Conservation (phyloP, 1,140 invertebrate genomes). For the Achroia grisella region DNA sequence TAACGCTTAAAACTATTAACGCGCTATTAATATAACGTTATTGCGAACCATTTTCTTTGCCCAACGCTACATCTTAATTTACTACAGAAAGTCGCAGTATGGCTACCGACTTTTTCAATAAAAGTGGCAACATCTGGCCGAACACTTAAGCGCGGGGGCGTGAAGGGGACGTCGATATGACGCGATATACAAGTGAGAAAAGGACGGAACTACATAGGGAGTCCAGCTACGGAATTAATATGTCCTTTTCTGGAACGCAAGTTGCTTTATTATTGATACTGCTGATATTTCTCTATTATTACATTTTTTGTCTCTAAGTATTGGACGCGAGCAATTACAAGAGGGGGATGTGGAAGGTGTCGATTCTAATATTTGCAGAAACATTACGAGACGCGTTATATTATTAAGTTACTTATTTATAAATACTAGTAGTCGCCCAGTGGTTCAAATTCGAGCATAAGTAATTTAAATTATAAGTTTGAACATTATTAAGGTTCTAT, state of each 20-base stretch:
- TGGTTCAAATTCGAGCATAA: too few relatives aligned
- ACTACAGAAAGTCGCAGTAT: slow-evolving; percentile 53
- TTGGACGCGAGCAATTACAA: slow-evolving; percentile 4
- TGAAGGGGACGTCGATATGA: slow-evolving; percentile 24
- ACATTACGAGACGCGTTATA: too few relatives aligned
- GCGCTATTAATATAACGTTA: slow-evolving; percentile 18
- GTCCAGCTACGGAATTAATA: slow-evolving; percentile 50
- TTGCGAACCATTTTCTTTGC: slow-evolving; percentile 14
- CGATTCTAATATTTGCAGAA: not conserved
- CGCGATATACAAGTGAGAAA: slow-evolving; percentile 9
- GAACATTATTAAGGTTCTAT: too few relatives aligned
- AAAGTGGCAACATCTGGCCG: slow-evolving; percentile 58
- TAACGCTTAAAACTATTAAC: slow-evolving; percentile 6
- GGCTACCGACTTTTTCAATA: slow-evolving; percentile 62
- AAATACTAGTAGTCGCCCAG: too few relatives aligned
- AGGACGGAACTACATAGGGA: slow-evolving; percentile 25
- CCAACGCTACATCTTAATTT: slow-evolving; percentile 56
- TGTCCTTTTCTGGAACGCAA: slow-evolving; percentile 56
- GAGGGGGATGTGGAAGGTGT: not conserved
- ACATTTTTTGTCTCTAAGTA: slow-evolving; percentile 24
- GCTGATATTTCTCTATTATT: slow-evolving; percentile 48
- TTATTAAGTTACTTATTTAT: too few relatives aligned
- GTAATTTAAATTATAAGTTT: too few relatives aligned
- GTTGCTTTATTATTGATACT: slow-evolving; percentile 55
- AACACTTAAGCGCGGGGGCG: slow-evolving; percentile 58